Evolutionary conservation across 2,113 vertebrate genomes (phyloP).

Genomic region (Martes martes): DNA sequence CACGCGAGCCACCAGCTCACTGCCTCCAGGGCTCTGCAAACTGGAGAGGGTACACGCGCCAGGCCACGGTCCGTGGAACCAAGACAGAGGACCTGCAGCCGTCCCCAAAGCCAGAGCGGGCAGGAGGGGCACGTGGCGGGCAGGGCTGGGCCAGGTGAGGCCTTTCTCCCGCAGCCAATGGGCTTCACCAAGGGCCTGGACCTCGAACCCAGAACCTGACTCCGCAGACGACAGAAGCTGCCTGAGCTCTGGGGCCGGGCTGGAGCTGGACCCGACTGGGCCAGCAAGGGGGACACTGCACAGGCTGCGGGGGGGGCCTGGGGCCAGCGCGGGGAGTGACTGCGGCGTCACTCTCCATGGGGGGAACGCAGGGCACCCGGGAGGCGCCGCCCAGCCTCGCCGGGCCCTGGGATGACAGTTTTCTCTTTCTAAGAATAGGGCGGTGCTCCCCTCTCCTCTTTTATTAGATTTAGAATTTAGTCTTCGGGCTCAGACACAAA

Average conservation of each 20-base stretch:
- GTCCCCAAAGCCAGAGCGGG: not conserved
- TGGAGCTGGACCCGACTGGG: not conserved
- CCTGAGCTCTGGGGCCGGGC: accelerated
- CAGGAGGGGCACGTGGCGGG: accelerated
- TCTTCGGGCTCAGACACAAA: not conserved
- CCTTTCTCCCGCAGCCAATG: not conserved
- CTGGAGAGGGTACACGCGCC: not conserved
- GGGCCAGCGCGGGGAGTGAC: not conserved
- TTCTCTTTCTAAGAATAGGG: not conserved
- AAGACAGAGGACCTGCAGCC: not conserved
- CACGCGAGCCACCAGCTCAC: not conserved
- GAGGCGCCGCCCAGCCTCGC: accelerated
- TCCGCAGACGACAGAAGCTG: not conserved
- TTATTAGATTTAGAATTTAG: not conserved
- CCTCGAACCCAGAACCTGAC: not conserved
- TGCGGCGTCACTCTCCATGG: accelerated
- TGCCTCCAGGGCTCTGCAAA: not conserved
- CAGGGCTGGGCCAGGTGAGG: accelerated
- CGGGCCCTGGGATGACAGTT: accelerated
- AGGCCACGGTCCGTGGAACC: accelerated
- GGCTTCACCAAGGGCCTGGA: no score
- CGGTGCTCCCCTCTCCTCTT: not conserved
- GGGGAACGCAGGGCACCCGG: not conserved
- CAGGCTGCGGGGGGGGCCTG: not conserved
- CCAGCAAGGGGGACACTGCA: accelerated